A percentile compares a stretch with the other conserved stretches of the same genome.
phyloP scores from a whole-genome alignment of 2,797 vertebrate genomes.

The Rhadinocentrus ornatus region DNA sequence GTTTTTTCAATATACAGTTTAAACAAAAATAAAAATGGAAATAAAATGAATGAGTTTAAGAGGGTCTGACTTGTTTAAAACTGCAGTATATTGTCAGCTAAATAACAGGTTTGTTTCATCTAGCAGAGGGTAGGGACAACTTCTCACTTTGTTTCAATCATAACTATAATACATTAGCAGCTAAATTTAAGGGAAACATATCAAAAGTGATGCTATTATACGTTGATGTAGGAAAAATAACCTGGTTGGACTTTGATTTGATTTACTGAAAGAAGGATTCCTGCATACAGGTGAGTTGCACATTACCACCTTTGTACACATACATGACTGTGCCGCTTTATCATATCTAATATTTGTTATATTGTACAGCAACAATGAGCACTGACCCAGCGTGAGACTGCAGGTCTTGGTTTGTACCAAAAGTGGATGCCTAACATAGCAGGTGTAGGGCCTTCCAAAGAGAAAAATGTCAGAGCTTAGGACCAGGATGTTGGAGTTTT shows the following conservation, averaged over 20 bases:
- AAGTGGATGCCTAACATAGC: constrained; percentile 87
- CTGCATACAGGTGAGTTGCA: not conserved
- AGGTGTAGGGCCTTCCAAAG: constrained; percentile 84
- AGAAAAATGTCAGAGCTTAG: constrained; percentile 78
- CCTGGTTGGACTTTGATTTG: not conserved
- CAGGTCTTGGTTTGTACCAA: constrained; percentile 73
- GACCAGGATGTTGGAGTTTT: constrained; percentile 81
- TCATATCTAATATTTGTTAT: not conserved
- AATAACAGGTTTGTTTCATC: not conserved
- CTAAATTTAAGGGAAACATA: not conserved
- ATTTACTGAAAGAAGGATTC: not conserved
- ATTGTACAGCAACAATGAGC: not conserved
- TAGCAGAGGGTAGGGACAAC: too few relatives aligned
- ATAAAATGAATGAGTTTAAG: too few relatives aligned
- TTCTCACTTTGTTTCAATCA: not conserved
- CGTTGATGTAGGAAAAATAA: not conserved
- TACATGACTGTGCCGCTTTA: not conserved
- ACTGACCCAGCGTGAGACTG: constrained; percentile 84
- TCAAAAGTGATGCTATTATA: not conserved
- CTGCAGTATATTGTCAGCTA: not conserved
- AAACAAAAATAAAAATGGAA: too few relatives aligned
- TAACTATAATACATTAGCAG: not conserved
- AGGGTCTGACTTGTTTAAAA: not conserved
- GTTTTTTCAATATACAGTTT: too few relatives aligned
- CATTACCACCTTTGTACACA: not conserved